Evolutionary conservation across 2,113 vertebrate genomes (phyloP).

Genomic region (Cyanoderma ruficeps): DNA sequence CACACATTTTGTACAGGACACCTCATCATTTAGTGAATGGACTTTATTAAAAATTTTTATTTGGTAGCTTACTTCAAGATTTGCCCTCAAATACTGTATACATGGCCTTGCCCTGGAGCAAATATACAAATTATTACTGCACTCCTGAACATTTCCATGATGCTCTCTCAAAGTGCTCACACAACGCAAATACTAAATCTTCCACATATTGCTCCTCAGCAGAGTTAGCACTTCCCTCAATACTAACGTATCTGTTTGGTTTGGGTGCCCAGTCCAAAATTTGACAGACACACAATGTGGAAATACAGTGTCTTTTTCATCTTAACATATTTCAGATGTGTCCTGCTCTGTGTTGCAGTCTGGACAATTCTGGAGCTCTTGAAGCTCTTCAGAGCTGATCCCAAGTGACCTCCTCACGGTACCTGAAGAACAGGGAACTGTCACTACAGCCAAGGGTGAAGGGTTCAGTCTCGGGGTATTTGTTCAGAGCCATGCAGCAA

Average conservation of each 20-base stretch:
- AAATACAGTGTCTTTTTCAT: not conserved
- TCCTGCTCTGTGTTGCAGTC: not conserved
- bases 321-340: not conserved
- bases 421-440: rapidly evolving
- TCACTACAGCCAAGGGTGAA: not conserved
- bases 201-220: not conserved
- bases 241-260: not conserved
- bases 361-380: not conserved
- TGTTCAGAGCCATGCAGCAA: not conserved
- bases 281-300: not conserved
- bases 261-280: not conserved
- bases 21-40: not conserved
- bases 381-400: not conserved
- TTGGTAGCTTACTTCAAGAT: not conserved
- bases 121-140: not conserved
- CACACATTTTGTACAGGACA: not conserved
- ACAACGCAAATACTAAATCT: not conserved
- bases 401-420: rapidly evolving
- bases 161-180: not conserved
- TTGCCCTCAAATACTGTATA: not conserved
- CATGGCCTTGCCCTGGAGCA: not conserved
- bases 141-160: not conserved
- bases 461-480: not conserved
- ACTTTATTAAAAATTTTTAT: not conserved
- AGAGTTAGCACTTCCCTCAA: not conserved